Conservation (phyloP, 2,113 vertebrate genomes). For the Neotoma lepida region DNA sequence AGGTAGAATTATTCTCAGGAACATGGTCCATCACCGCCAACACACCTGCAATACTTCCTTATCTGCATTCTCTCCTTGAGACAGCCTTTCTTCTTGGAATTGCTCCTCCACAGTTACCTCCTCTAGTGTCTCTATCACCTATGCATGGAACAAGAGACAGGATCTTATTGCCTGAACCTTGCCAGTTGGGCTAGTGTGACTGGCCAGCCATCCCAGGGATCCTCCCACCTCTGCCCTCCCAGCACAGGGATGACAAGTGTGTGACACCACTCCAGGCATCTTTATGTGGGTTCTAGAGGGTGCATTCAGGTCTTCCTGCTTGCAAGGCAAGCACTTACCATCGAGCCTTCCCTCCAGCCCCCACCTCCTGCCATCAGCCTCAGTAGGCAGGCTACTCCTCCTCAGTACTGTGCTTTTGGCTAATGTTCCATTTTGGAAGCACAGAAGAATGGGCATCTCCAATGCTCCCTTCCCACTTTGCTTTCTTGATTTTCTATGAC, state of each 20-base stretch:
- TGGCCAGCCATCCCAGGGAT: background rate
- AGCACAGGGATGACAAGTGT: background rate
- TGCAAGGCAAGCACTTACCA: background rate
- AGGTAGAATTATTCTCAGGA: background rate
- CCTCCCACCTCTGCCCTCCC: background rate
- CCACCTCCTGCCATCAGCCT: background rate
- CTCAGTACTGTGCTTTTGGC: background rate
- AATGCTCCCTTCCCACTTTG: background rate
- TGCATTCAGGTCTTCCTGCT: background rate
- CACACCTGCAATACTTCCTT: background rate
- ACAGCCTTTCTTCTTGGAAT: background rate
- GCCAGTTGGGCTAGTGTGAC: background rate
- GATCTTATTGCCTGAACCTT: background rate
- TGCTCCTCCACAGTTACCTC: background rate
- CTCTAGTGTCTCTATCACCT: background rate
- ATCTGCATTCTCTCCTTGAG: background rate
- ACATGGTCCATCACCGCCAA: background rate
- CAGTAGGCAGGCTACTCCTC: background rate
- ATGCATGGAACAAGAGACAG: background rate
- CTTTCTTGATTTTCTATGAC: background rate
- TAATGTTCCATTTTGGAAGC: background rate
- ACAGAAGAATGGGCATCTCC: background rate
- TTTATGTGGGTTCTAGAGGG: background rate
- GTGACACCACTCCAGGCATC: background rate
- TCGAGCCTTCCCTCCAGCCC: background rate